Percentiles rank a stretch among this genome's conserved stretches.
phyloP scores from a whole-genome alignment of 2,888 invertebrate genomes.

The Beris chalybata region DNA sequence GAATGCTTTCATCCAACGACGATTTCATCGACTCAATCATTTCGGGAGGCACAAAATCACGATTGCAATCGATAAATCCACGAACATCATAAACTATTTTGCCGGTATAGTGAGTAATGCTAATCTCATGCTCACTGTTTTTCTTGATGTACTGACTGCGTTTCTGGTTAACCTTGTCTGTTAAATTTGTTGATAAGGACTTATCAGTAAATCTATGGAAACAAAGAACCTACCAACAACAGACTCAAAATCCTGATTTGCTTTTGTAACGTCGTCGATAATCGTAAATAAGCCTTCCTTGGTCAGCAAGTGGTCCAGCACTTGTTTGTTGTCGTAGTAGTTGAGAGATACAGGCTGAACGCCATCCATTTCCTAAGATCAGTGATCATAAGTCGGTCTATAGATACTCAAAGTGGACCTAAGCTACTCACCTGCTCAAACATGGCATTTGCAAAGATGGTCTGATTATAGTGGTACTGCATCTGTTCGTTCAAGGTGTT shows the following conservation, averaged over 20 bases:
- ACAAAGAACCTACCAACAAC: constrained; percentile 65
- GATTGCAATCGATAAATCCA: constrained; percentile 85
- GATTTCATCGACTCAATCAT: constrained; percentile 83
- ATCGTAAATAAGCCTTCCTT: constrained; percentile 81
- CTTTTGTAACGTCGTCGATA: constrained; percentile 84
- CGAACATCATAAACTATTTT: constrained; percentile 81
- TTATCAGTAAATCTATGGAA: not conserved
- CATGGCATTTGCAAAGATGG: constrained; percentile 90
- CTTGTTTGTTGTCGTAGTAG: constrained; percentile 86
- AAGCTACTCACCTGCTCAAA: constrained; percentile 59
- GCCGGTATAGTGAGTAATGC: constrained; percentile 88
- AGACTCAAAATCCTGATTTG: constrained; percentile 69
- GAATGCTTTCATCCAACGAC: constrained; percentile 70
- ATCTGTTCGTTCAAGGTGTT: constrained; percentile 92
- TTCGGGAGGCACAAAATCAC: constrained; percentile 88
- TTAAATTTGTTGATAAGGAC: not conserved
- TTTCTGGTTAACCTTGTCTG: constrained; percentile 53
- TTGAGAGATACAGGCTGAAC: constrained; percentile 70
- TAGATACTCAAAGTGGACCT: too few species aligned
- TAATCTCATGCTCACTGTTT: constrained; percentile 68
- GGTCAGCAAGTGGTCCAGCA: constrained; percentile 83
- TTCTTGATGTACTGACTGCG: constrained; percentile 54
- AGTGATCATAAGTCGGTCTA: not conserved
- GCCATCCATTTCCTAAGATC: constrained; percentile 74
- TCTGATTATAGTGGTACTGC: constrained; percentile 90